Conservation (phyloP, 2,888 invertebrate species). For the Spisula subtruncata region DNA sequence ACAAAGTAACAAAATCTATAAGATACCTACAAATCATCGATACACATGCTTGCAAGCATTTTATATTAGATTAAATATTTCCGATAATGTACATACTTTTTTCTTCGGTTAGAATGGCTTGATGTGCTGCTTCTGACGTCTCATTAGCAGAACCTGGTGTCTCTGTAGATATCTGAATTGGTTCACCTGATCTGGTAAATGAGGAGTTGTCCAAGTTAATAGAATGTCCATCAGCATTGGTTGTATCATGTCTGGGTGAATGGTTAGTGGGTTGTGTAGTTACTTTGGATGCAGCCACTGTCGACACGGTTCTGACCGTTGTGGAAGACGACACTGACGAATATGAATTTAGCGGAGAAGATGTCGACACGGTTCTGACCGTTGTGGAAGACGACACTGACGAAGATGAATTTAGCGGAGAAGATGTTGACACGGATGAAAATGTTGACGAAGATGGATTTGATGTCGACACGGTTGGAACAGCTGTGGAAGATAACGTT, state of each 20-base stretch:
- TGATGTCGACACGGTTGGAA: neutral
- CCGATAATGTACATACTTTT: neutral
- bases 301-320: neutral
- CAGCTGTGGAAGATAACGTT: neutral
- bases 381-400: neutral
- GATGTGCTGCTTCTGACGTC: neutral
- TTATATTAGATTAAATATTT: neutral
- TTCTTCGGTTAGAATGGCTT: neutral
- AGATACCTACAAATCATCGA: too few species aligned
- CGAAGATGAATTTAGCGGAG: neutral
- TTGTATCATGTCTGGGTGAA: neutral
- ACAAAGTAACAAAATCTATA: too few species aligned
- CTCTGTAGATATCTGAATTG: neutral
- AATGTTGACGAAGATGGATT: neutral
- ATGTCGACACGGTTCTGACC: neutral
- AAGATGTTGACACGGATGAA: neutral
- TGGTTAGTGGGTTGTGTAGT: neutral
- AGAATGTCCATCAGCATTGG: neutral
- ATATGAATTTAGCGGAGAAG: neutral
- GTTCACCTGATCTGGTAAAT: neutral
- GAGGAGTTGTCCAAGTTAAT: neutral
- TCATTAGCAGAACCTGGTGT: neutral
- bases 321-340: neutral
- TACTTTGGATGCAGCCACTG: neutral
- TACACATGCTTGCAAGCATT: too few species aligned